These are phyloP conservation scores for Baronia brevicornis DNA, from an alignment of 2,888 invertebrate genomes.

Conservation along the genomic window DNA sequence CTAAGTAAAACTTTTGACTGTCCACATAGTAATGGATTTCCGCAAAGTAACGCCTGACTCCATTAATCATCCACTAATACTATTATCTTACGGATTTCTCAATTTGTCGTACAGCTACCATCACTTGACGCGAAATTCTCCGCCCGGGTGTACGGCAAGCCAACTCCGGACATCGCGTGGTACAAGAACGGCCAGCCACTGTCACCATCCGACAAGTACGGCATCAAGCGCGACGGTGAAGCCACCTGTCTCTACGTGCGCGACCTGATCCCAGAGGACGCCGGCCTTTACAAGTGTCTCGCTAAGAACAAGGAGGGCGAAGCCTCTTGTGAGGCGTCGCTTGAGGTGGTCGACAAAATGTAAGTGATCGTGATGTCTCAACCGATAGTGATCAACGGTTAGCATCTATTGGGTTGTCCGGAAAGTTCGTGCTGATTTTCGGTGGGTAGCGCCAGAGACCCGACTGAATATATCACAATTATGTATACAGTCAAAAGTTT, in stretches of 20 bases:
- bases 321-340: conserved; percentile 81
- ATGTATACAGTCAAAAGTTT: too few species aligned
- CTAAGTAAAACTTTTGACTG: too few species aligned
- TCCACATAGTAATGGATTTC: neutral
- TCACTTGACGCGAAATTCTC: conserved; percentile 88
- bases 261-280: conserved; percentile 80
- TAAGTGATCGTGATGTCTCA: conserved; percentile 54
- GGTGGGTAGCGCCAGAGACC: too few species aligned
- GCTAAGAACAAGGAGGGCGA: conserved; percentile 89
- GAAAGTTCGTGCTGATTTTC: too few species aligned
- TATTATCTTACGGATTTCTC: neutral
- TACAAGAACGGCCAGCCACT: conserved; percentile 87
- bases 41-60: neutral
- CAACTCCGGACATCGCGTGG: conserved; percentile 91
- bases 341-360: conserved; percentile 90
- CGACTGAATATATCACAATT: too few species aligned
- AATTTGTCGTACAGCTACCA: conserved; percentile 70
- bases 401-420: too few species aligned
- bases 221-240: conserved; percentile 85
- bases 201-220: conserved; percentile 81
- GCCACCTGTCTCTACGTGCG: conserved; percentile 84
- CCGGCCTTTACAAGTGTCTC: conserved; percentile 84
- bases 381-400: too few species aligned
- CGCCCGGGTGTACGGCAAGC: conserved; percentile 86
- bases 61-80: neutral